These are phyloP conservation scores for Felis chaus DNA, from an alignment of 2,113 vertebrate species.

Conservation along the genomic window DNA sequence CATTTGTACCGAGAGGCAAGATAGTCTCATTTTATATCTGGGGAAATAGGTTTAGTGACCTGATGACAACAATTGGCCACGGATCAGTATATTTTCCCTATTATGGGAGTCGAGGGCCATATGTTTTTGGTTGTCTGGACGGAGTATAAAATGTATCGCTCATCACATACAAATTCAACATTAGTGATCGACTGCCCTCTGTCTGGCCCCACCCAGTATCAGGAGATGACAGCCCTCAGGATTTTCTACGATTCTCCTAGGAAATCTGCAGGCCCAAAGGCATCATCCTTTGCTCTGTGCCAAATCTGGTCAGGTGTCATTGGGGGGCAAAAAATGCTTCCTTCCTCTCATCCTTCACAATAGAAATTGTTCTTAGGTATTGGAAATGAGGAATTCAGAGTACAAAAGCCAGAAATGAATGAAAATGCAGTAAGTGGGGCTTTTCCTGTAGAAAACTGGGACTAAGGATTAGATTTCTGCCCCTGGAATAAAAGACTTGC, in stretches of 20 bases:
- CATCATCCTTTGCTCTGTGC: not conserved
- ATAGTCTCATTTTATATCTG: conserved; percentile 66
- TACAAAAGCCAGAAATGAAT: conserved; percentile 2
- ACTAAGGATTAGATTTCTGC: not conserved
- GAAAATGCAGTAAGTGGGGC: not conserved
- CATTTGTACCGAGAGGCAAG: conserved; percentile 57
- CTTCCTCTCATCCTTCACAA: conserved; percentile 35
- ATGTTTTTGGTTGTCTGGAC: conserved; percentile 58
- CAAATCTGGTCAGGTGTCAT: not conserved
- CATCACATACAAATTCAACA: conserved; percentile 29
- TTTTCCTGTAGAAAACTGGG: not conserved
- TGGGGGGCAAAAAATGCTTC: not conserved
- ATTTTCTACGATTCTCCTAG: not conserved
- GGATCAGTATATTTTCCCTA: conserved; percentile 68
- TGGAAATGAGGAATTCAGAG: conserved; percentile 19
- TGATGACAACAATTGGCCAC: conserved; percentile 66
- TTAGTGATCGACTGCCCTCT: not conserved
- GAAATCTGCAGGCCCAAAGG: not conserved
- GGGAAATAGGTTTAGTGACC: conserved; percentile 76
- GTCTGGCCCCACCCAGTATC: not conserved
- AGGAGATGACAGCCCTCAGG: not conserved
- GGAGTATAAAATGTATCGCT: conserved; percentile 32
- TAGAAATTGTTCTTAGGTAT: conserved; percentile 1
- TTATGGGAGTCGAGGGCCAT: conserved; percentile 52
- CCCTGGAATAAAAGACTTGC: not conserved